Evolutionary conservation across 1,140 invertebrate genomes (phyloP).

Genomic region (roundworm (Caenorhabditis elegans)): DNA sequence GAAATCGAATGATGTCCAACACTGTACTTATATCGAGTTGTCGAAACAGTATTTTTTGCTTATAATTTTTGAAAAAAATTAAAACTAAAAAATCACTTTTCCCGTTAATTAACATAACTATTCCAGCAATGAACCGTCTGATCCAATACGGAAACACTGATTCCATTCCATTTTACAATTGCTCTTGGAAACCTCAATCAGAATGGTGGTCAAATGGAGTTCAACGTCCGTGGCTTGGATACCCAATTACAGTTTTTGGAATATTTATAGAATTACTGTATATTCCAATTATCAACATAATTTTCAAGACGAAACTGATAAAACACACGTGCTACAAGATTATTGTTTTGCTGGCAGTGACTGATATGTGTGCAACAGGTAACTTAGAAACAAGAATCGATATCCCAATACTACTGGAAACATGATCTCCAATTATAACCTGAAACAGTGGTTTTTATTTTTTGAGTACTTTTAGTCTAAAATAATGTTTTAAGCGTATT

Average conservation of each 20-base stretch:
- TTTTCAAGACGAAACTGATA: constrained; percentile 28
- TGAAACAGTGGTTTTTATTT: too few species aligned
- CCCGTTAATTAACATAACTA: too few species aligned
- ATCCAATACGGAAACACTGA: background rate
- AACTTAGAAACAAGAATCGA: too few species aligned
- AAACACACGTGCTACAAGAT: constrained; percentile 35
- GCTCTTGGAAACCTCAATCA: background rate
- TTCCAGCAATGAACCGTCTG: background rate
- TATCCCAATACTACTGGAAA: too few species aligned
- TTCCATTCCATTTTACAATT: background rate
- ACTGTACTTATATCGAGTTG: too few species aligned
- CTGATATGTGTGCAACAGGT: constrained; percentile 21
- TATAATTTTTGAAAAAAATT: too few species aligned
- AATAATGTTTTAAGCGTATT: too few species aligned
- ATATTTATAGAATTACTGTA: constrained; percentile 25
- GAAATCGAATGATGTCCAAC: too few species aligned
- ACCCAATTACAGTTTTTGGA: background rate
- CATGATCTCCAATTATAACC: too few species aligned
- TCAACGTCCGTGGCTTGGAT: background rate
- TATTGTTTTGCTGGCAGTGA: constrained; percentile 18
- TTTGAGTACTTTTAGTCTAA: too few species aligned
- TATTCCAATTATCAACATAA: constrained; percentile 32
- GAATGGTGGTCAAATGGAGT: background rate
- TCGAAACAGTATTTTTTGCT: too few species aligned
- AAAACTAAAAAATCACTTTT: too few species aligned